A percentile compares a stretch with the other conserved stretches of the same genome.
Conservation (phyloP, 2,888 invertebrate species). For the Cosmia pyralina region DNA sequence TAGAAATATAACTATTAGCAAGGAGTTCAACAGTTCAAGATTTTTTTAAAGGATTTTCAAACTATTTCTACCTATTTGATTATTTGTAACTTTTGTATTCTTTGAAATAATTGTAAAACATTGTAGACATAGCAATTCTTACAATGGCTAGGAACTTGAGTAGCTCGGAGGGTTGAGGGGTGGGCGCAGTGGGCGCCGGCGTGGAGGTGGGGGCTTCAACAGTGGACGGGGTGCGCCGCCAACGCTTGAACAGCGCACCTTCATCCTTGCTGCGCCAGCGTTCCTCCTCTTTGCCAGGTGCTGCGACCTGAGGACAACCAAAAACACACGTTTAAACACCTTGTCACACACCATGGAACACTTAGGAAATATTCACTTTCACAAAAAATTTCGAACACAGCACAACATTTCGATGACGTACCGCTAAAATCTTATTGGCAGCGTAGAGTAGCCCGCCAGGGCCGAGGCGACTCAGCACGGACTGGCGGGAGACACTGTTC, state of each 20-base stretch:
- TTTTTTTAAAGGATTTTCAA: not conserved
- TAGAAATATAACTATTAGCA: conserved; percentile 63
- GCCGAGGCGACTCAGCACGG: conserved; percentile 86
- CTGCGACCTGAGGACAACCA: conserved; percentile 88
- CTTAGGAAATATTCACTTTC: conserved; percentile 71
- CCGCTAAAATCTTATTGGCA: conserved; percentile 88
- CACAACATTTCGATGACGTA: conserved; percentile 82
- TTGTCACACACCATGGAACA: conserved; percentile 72
- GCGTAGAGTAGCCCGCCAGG: conserved; percentile 88
- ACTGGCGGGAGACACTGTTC: conserved; percentile 89
- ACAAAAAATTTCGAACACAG: conserved; percentile 68
- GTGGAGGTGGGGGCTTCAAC: conserved; percentile 74
- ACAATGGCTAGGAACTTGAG: conserved; percentile 95
- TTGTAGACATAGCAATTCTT: conserved; percentile 84
- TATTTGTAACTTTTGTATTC: not conserved
- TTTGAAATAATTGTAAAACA: not conserved
- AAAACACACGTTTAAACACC: conserved; percentile 83
- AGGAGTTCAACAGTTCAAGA: not conserved
- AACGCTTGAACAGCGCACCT: conserved; percentile 86
- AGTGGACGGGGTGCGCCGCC: conserved; percentile 81
- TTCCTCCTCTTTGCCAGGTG: conserved; percentile 87
- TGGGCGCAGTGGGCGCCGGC: conserved; percentile 71
- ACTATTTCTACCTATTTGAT: not conserved
- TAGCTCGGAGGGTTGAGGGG: conserved; percentile 84
- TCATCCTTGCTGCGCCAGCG: conserved; percentile 87